Base-by-base conservation (phyloP, 2,888 invertebrate genomes). In the Patella caerulea region DNA sequence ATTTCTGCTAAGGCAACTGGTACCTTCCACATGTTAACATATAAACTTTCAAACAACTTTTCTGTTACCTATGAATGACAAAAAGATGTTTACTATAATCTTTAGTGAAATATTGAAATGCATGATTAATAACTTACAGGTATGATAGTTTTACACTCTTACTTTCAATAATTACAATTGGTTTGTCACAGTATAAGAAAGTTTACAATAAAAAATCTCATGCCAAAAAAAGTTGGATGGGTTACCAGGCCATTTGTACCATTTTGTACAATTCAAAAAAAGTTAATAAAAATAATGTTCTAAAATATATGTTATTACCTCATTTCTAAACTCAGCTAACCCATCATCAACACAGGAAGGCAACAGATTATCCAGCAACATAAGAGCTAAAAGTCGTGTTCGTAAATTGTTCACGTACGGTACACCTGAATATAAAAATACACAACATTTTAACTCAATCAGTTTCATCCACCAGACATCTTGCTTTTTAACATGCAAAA, bases 11-110 rank as follows among this genome's bases (percentile, higher is more conserved):
- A 87, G 72, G 88, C 88, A 55, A 83, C 85, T 2, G 93, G 93
- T 34, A 92, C 90, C 14, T 88, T 89, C 94, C 94, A 94, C 92
- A 94, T 93, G 82, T 93, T 93, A 73, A 92, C 91, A 3, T 93
- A 92, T 56, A 94, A 87, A 83, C 93, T 93, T 71, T 90, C 87
- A 79, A 94, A 93, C 69, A 94, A 88, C 81, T 92, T 92, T 70
- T 92, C 91, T 0, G 94, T 91, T n/a, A 94, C 92, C 90, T 92
- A 84, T 12, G 82, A 80, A 74, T 59, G 29, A 45, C 59, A 69
- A 15, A 55, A 15, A 59, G 34, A 45, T 5, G 34, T 5, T 45
- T 5, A 45, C 5, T 5, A 7, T 5, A 45, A 45, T 45, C 4
- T 45, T 45, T 7, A 45, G 34, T 45, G 34, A 45, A 45, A 45